Base-by-base conservation (phyloP, 2,888 invertebrate species). In the Congeria kusceri region DNA sequence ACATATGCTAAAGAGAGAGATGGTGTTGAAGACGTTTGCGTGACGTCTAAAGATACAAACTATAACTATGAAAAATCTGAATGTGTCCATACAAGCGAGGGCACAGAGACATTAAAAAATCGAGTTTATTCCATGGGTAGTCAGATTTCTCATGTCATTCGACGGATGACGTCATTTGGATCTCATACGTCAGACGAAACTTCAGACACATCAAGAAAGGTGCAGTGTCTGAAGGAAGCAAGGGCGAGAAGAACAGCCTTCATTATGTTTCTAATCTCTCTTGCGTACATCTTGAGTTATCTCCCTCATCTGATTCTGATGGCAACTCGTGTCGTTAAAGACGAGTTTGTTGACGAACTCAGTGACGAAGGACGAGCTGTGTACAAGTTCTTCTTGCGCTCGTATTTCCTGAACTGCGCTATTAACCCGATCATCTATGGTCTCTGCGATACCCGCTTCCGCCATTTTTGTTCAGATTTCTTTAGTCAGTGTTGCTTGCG, bases 361-460 rank as follows among this genome's bases (percentile, higher is more conserved):
- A 53, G 69, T 1, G 74, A 80, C 20, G 32, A 47, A 1, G 71
- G 49, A 15, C 78, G 72, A 25, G 82, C 80, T 0, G 79, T 76
- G 11, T 86, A 86, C 57, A 78, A 78, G 13, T 83, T 88, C 63
- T 84, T 86, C 46, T 61, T 88, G 65, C 65, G 88, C 3, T 86
- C 85, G 1, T 87, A 86, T 44, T 87, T 86, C 46, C 39, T 87
- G 11, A 86, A 86, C 69, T 84, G 87, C 63, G 86, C 88, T 4
- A 73, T 86, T 11, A 89, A 89, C 61, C 88, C 89, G 0, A 66
- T 89, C 25, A 86, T 89, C 27, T 89, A 90, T 80, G 82, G 85
- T 29, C 83, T 88, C 53, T 84, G 84, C 56, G 86, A 85, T 58
- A 44, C 72, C 2, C 66, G 80, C 28, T 86, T 88, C 53, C 72